These are phyloP conservation scores for Rhyacophila evoluta DNA, from an alignment of 2,888 invertebrate genomes.

Conservation along the genomic window DNA sequence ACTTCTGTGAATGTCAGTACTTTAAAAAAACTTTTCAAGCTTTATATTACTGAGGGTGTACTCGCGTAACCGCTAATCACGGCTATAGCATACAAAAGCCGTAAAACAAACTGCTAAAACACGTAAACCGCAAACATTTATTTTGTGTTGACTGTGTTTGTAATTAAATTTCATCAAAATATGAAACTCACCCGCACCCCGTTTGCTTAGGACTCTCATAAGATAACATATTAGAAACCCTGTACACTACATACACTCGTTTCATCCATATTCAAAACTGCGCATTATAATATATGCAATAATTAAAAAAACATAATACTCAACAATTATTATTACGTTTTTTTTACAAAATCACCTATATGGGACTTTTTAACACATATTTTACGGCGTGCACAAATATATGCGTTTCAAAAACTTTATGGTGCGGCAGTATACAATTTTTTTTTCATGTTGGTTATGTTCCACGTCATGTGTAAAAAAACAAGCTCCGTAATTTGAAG, in stretches of 20 bases:
- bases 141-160: constrained; percentile 40
- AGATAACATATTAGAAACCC: constrained; percentile 40
- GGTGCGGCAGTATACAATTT: too few relatives aligned
- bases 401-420: too few relatives aligned
- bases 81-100: constrained; percentile 6
- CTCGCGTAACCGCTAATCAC: not conserved
- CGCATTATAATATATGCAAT: not conserved
- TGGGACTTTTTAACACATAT: too few relatives aligned
- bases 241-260: not conserved
- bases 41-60: not conserved
- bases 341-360: too few relatives aligned
- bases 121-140: constrained; percentile 36
- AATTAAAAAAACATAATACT: not conserved
- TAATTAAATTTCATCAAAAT: constrained; percentile 49
- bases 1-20: not conserved
- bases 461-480: too few relatives aligned
- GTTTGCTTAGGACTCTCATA: constrained; percentile 43
- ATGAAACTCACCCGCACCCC: constrained; percentile 34
- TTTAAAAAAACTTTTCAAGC: not conserved
- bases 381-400: too few relatives aligned
- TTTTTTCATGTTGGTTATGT: too few relatives aligned
- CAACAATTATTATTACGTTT: too few relatives aligned
- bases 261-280: not conserved
- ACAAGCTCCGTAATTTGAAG: too few relatives aligned
- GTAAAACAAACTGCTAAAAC: constrained; percentile 43